Evolutionary conservation across 2,797 vertebrate genomes (phyloP).

Genomic region (Hapalemur alaotrensis): DNA sequence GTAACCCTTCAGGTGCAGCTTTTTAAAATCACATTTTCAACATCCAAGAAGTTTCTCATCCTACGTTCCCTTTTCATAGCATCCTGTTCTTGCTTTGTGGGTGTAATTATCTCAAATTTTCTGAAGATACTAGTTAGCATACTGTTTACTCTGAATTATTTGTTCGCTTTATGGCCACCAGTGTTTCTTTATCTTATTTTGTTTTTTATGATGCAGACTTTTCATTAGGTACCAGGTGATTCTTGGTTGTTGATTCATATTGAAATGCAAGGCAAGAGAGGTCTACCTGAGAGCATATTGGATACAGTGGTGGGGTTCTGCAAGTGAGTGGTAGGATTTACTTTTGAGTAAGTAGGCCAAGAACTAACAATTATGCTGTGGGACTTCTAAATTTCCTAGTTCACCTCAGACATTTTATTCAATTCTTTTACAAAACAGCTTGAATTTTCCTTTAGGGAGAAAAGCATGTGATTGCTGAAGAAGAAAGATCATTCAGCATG

Average conservation of each 20-base stretch:
- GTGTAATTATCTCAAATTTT: background rate
- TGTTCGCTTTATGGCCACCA: background rate
- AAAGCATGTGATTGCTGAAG: background rate
- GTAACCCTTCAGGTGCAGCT: background rate
- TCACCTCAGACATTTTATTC: background rate
- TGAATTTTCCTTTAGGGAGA: background rate
- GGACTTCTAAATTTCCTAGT: background rate
- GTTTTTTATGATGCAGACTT: background rate
- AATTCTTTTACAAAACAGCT: background rate
- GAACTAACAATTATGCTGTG: background rate
- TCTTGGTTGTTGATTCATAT: background rate
- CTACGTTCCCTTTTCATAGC: background rate
- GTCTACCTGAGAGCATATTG: background rate
- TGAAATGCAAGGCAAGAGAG: background rate
- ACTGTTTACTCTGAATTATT: background rate
- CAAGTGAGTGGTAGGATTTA: background rate
- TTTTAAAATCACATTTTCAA: background rate
- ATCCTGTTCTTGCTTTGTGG: background rate
- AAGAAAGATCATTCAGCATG: background rate
- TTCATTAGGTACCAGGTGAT: background rate
- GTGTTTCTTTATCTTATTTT: background rate
- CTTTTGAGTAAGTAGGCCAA: background rate
- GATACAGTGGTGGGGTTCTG: background rate
- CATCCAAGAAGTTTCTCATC: background rate
- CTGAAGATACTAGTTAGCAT: background rate